A percentile compares a stretch with the other conserved stretches of the same genome.
These are phyloP conservation scores for Monochamus alternatus DNA, from an alignment of 2,888 invertebrate genomes.

Conservation along the genomic window DNA sequence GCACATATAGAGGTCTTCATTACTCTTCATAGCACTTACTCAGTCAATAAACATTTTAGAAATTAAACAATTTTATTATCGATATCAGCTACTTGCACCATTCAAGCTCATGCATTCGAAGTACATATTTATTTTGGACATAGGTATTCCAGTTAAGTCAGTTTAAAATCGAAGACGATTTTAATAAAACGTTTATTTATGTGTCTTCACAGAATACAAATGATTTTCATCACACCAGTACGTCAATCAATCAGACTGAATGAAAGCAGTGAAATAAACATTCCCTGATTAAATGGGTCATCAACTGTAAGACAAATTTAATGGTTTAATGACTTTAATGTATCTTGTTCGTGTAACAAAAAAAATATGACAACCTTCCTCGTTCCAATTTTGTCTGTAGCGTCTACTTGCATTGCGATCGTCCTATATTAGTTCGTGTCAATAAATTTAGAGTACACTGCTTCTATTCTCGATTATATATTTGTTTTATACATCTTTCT, in stretches of 20 bases:
- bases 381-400: slow-evolving; percentile 21
- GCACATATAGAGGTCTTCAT: too few species aligned
- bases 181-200: slow-evolving; percentile 21
- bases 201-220: slow-evolving; percentile 13
- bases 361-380: slow-evolving; percentile 18
- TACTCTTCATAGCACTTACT: too few species aligned
- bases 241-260: slow-evolving; percentile 23
- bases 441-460: slow-evolving; percentile 26
- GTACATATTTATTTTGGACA: too few species aligned
- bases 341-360: neutral
- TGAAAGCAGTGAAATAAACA: slow-evolving; percentile 29
- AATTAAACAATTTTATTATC: too few species aligned
- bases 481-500: slow-evolving; percentile 17
- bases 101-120: too few species aligned
- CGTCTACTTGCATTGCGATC: slow-evolving; percentile 28
- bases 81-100: too few species aligned
- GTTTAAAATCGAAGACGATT: neutral
- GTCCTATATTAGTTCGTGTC: slow-evolving; percentile 22
- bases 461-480: slow-evolving; percentile 26
- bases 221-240: slow-evolving; percentile 16
- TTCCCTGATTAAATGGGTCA: slow-evolving; percentile 30
- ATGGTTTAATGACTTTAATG: slow-evolving; percentile 8
- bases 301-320: slow-evolving; percentile 18
- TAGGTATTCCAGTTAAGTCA: neutral
- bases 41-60: too few species aligned